Evolutionary conservation across 2,888 invertebrate species (phyloP), one percentile per base, ranked within the genome.

Genomic region (Acleris literana): DNA sequence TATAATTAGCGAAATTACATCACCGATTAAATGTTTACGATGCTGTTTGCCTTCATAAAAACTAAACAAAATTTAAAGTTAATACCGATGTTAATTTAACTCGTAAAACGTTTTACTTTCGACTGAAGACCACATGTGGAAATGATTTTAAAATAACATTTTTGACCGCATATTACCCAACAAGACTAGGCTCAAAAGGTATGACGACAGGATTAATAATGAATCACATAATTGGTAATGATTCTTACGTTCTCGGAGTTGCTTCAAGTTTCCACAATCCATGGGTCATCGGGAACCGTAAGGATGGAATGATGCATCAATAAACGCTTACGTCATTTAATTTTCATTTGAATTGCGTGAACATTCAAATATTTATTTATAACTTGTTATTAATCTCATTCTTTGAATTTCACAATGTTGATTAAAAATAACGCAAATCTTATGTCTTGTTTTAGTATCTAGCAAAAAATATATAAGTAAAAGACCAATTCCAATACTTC

Each of bases 1-100:
- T 66, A 66, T 66, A 62, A 66, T 66, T 66, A 66, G 62, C 62
- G 56, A 66, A 66, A 66, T 66, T 66, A 66, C 62, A 66, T 66
- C 61, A 66, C 57, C 66, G 56, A 66, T 66, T 62, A 62, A 62
- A 62, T 25, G 61, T 66, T 66, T 66, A 66, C 18, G 66, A 66
- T 53, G 66, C 52, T 53, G 66, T 66, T 66, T 52, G 66, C 57
- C 56, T 66, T 66, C 56, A 33, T 66, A 46, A 57, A 65, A 57
- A 57, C 25, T 22, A 56, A 56, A 56, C 39, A 22, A 44, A 22
- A 62, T 51, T 33, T 61, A 62, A 39, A 56, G 55, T 65, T 55
- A 65, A 65, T 65, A 65, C 56, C 46, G 60, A 46, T 52, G 60
- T 51, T 44, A 55, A 46, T 51, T 60, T 17, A 29, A 18, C 20